Evolutionary conservation across 2,113 vertebrate genomes (phyloP), one percentile per base, ranked within the genome.

Genomic region (Monarcha castaneiventris): DNA sequence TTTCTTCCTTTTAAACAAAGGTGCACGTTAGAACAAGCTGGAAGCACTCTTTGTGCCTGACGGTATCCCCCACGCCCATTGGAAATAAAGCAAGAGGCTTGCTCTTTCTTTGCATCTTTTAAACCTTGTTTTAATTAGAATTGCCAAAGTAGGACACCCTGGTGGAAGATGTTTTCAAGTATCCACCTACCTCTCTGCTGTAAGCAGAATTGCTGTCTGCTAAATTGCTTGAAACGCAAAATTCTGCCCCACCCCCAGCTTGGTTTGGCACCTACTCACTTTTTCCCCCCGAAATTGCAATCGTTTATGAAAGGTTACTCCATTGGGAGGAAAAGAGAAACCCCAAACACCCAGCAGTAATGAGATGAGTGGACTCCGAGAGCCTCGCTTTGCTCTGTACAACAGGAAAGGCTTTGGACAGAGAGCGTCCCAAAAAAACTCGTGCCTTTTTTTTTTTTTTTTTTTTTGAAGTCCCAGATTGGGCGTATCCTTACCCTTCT

Each of bases 1-100:
- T 84, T 78, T 78, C 67, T 13, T 10, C 37, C 93, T 98, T 97
- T 98, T 97, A 98, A 97, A 97, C 97, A 98, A 97, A 97, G 97
- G 96, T 98, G 97, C 89, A 91, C 69, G 90, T 93, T 95, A 93
- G 90, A 96, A 95, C 91, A 97, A 75, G 93, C 93, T 93, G 66
- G 82, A 63, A 94, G 72, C 84, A 85, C 85, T 63, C 79, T 91
- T 93, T 61, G 69, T 71, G 79, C 74, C 80, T 94, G 88, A 79
- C 56, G 59, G 82, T 77, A 74, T 86, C 84, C 93, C 91, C 84
- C 93, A 94, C 92, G 68, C 96, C 93, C 94, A 69, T 13, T 94
- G 80, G 74, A 97, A 91, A 92, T 89, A 92, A 90, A 95, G 86
- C 82, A 68, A 89, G 86, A 68, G 75, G 76, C 72, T 89, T 76